Base-by-base conservation (phyloP, 1,140 invertebrate genomes). In the Drosophila tsacasi region DNA sequence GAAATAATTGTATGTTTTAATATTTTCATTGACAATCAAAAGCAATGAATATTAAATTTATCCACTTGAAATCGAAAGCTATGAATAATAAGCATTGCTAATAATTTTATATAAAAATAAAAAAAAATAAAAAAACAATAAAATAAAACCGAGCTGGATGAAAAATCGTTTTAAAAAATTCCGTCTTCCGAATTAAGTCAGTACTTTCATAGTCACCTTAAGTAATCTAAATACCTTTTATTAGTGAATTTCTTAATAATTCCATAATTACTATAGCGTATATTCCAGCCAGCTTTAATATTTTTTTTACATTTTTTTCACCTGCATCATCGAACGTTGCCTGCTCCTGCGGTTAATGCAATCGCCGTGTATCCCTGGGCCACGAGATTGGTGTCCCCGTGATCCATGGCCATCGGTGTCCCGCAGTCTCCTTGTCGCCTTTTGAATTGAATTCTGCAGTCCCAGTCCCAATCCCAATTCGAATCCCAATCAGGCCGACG, bases 331-430 rank as follows among this genome's bases (percentile, higher is more conserved):
- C 50, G 63, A 71, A 62, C 47, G 7, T 19, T 10, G 32, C 21
- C 42, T 40, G 54, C 80, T 71, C 67, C 80, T 89, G 83, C 54
- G 84, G 84, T 89, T 87, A 83, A 87, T 89, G 76, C 80, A 84
- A 81, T 85, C 73, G 82, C 47, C 73, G 47, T 72, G 69, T 73
- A 52, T 61, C 30, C 54, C 46, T n/a, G 37, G 46, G 7, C 67
- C 37, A 47, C 17, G 68, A 23, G 12, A 35, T n/a, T 42, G 58
- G 55, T 42, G 10, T 61, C 66, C 63, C 67, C 46, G 37, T 40
- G 66, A 69, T 65, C 27, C 61, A 32, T n/a, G 60, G 23, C 27
- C 40, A 19, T 21, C 23, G 49, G 25, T 52, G 49, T 30, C 49
- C 50, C 17, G 35, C 44, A 57, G 23, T 27, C 17, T 35, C 15